phyloP scores from a whole-genome alignment of 2,797 vertebrate species.

The Poecilia wingei region DNA sequence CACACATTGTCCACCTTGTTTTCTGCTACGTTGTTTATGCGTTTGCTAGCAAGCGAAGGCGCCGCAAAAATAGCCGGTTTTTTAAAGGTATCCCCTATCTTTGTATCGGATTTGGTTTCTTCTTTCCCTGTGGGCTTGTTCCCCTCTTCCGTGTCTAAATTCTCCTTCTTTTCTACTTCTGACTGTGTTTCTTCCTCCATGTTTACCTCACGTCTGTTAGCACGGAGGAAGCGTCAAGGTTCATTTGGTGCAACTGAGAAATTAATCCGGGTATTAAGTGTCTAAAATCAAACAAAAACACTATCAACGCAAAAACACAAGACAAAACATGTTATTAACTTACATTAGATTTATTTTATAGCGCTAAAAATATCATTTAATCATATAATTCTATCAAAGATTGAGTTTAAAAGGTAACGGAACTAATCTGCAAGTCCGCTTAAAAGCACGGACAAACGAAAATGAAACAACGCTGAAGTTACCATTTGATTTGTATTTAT shows the following conservation, averaged over 20 bases:
- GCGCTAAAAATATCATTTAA: accelerated
- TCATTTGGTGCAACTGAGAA: slow-evolving; percentile 70
- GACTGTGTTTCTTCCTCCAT: slow-evolving; percentile 34
- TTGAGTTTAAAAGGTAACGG: slow-evolving; percentile 12
- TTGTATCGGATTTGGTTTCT: background rate
- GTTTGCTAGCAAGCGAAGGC: slow-evolving; percentile 66
- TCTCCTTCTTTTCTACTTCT: slow-evolving; percentile 28
- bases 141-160: background rate
- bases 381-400: accelerated
- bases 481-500: background rate
- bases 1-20: slow-evolving; percentile 1
- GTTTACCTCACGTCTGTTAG: slow-evolving; percentile 29
- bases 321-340: background rate
- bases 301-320: background rate
- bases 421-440: slow-evolving; percentile 45
- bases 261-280: slow-evolving; percentile 14
- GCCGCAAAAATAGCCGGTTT: slow-evolving; percentile 75
- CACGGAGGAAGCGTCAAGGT: slow-evolving; percentile 65
- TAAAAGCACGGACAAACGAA: slow-evolving; percentile 31
- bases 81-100: slow-evolving; percentile 74
- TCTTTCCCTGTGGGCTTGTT: background rate
- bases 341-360: background rate
- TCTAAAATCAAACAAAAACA: background rate
- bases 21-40: slow-evolving; percentile 34
- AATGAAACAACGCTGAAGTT: background rate